Evolutionary conservation across 1,140 invertebrate genomes (phyloP).

Genomic region (Chelonus insularis): DNA sequence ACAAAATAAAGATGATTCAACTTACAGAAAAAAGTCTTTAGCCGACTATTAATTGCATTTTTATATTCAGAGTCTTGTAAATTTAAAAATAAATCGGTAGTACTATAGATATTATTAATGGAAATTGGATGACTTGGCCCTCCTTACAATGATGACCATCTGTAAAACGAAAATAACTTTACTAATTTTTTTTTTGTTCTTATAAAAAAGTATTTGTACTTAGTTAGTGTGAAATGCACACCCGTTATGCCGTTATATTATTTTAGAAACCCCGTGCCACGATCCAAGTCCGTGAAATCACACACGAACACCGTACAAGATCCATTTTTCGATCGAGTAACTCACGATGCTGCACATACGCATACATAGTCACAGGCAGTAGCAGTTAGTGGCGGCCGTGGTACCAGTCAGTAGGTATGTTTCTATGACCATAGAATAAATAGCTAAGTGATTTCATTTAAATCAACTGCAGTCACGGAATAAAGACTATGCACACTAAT

Average conservation of each 20-base stretch:
- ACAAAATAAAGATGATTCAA: background rate
- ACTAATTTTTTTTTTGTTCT: constrained; percentile 14
- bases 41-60: constrained; percentile 29
- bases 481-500: too few species aligned
- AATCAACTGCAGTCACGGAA: too few species aligned
- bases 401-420: constrained; percentile 4
- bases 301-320: constrained; percentile 37
- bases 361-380: too few species aligned
- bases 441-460: too few species aligned
- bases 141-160: constrained; percentile 39
- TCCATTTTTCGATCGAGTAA: constrained; percentile 43
- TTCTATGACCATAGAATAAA: too few species aligned
- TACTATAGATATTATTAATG: constrained; percentile 51
- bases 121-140: constrained; percentile 40
- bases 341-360: background rate
- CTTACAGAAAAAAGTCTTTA: constrained; percentile 5
- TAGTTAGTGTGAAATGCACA: background rate
- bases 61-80: constrained; percentile 21
- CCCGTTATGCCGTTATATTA: constrained; percentile 28
- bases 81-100: constrained; percentile 44
- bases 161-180: constrained; percentile 32
- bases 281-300: constrained; percentile 32
- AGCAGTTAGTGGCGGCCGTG: background rate
- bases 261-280: constrained; percentile 26
- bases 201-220: constrained; percentile 8